Base-by-base conservation (phyloP, 2,888 invertebrate genomes). In the Microplitis manilae region DNA sequence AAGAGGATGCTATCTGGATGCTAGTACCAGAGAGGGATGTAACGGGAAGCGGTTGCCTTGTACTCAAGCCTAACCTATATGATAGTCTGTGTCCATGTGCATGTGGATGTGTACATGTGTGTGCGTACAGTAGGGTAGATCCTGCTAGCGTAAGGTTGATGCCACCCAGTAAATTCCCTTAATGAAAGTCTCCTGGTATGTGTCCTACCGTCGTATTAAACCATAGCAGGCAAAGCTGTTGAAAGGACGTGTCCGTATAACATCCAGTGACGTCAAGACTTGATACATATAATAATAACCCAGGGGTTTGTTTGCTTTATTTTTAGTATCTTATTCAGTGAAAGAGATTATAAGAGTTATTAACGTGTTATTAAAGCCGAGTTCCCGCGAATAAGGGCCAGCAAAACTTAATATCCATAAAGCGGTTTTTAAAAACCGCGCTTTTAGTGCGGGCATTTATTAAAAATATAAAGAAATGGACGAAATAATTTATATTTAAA, bases 181-280 rank as follows among this genome's bases (percentile, higher is more conserved):
- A 88, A 88, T 88, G 88, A 88, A 88, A 88, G 87, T 88, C 88
- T 85, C 87, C 81, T 81, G 87, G 86, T 50, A 87, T 84, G 86
- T 85, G 84, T 87, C 84, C 82, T 83, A 83, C 84, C 86, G 87
- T 87, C 86, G 86, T 88, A 87, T 87, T 88, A 88, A 88, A 86
- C 85, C 86, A 30, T 30, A 30, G 30, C 83, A 13, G 13, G 85
- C 84, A 84, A 85, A 86, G 85, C 85, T 85, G 83, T 84, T 84
- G 84, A 84, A 82, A 85, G 84, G 84, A 86, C 85, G 30, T 9
- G 38, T 67, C 65, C 65, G 65, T 38, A 15, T 62, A 30, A 30
- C 50, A 50, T 13, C 9, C 50, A 50, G 62, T 20, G 62, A 15
- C 20, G 15, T 20, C 17, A 62, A 39, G 67, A 67, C 30, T 20